Base-by-base conservation (phyloP, 1,140 invertebrate genomes). In the Dolichoris vasculosae region DNA sequence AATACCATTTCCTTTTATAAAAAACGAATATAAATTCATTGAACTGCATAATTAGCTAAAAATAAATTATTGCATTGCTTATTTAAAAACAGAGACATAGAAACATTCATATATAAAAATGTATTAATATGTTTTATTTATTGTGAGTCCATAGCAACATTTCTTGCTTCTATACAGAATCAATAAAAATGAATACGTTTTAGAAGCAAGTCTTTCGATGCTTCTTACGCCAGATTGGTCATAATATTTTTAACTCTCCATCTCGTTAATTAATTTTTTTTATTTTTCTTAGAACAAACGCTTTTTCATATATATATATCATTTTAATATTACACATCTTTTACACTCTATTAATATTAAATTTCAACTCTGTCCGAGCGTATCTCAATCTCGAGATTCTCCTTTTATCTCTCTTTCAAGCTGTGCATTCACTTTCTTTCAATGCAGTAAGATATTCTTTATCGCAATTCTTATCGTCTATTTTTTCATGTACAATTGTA, bases 321-420 rank as follows among this genome's bases (percentile, higher is more conserved):
- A 85, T 86, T 82, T 82, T 82, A 82, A 86, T 86, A 86, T 86
- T 86, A 86, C 84, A 86, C 84, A 85, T 85, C 73, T 82, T 86
- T 82, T 86, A 82, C 84, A 82, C 26, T 38, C 55, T 82, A 76
- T 86, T 86, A 86, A 77, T 86, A 86, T 55, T 82, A 82, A 82
- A 67, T 82, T 82, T 80, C n/a, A 82, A 77, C 84, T 81, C 59
- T 23, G 9, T 13, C 43, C 40, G 48, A 82, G 46, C 15, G 30
- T 35, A 77, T 46, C 48, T 78, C 71, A 43, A 67, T 35, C 11
- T 76, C 46, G 48, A 55, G 43, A 43, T 85, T 32, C 7, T 46
- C 55, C 64, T 73, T 75, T 38, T 17, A 80, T 67, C 64, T 64
- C 3, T 67, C 63, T 13, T 67, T 55, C 30, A 71, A 64, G 26